Evolutionary conservation across 1,140 invertebrate species (phyloP).

Genomic region (Nasonia longicornis): DNA sequence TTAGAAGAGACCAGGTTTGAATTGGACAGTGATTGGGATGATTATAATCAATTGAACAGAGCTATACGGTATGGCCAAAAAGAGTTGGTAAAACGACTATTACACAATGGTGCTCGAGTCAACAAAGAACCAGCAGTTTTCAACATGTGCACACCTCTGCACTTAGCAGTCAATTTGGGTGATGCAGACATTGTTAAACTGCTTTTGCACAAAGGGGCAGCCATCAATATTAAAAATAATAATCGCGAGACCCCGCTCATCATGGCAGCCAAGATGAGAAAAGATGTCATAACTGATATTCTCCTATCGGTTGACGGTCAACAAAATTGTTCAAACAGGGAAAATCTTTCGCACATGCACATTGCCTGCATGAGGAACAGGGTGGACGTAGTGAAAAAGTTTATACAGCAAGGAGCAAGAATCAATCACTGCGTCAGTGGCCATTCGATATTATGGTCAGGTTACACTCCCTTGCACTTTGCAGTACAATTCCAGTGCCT

Average conservation of each 20-base stretch:
- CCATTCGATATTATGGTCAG: not conserved
- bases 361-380: slow-evolving; percentile 21
- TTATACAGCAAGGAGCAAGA: not conserved
- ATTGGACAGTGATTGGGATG: not conserved
- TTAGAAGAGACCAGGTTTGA: not conserved
- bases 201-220: slow-evolving; percentile 9
- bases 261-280: slow-evolving; percentile 9
- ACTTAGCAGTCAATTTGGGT: slow-evolving; percentile 9
- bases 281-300: not conserved
- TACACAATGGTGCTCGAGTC: not conserved
- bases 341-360: slow-evolving; percentile 19
- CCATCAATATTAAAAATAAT: not conserved
- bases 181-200: slow-evolving; percentile 3
- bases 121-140: not conserved
- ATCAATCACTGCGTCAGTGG: not conserved
- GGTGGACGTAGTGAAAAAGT: not conserved
- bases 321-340: slow-evolving; percentile 8
- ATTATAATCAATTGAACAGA: slow-evolving; percentile 7
- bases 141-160: slow-evolving; percentile 1
- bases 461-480: slow-evolving; percentile 31
- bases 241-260: slow-evolving; percentile 17
- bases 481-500: slow-evolving; percentile 6
- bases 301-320: not conserved
- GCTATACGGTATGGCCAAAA: not conserved
- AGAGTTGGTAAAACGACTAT: not conserved